phyloP scores from a whole-genome alignment of 1,140 invertebrate genomes.

The Brachystomella parvula region DNA sequence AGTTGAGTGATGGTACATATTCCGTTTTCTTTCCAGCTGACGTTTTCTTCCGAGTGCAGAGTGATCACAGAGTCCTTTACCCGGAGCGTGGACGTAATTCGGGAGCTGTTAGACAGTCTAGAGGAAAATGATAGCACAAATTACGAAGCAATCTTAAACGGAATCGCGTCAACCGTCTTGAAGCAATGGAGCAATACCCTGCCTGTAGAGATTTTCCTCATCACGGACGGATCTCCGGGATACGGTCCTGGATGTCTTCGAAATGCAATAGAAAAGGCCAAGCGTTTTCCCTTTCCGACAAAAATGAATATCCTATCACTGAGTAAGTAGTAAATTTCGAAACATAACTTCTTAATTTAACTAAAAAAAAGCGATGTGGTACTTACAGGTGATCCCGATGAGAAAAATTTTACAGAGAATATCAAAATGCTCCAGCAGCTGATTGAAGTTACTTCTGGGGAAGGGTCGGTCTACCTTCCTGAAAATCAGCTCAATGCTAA shows the following conservation, averaged over 20 bases:
- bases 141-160: conserved; percentile 65
- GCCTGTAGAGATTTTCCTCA: conserved; percentile 53
- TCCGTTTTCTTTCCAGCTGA: conserved; percentile 48
- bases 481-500: conserved; percentile 51
- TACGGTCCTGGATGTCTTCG: conserved; percentile 55
- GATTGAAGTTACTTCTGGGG: conserved; percentile 54
- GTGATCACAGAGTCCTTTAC: conserved; percentile 66
- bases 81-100: conserved; percentile 70
- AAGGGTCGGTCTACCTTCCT: conserved; percentile 56
- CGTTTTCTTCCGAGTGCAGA: conserved; percentile 73
- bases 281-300: conserved; percentile 71
- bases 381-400: conserved; percentile 47
- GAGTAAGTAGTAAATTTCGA: conserved; percentile 38
- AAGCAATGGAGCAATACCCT: conserved; percentile 58
- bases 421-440: conserved; percentile 48
- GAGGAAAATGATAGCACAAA: conserved; percentile 77
- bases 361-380: background rate
- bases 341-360: conserved; percentile 15
- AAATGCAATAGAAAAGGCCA: conserved; percentile 51
- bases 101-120: conserved; percentile 59
- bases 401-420: conserved; percentile 41
- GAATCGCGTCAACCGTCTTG: conserved; percentile 63
- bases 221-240: conserved; percentile 71
- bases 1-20: conserved; percentile 9
- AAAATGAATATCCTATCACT: conserved; percentile 69